Evolutionary conservation across 2,797 vertebrate species (phyloP).

Genomic region (Danio albolineatus): DNA sequence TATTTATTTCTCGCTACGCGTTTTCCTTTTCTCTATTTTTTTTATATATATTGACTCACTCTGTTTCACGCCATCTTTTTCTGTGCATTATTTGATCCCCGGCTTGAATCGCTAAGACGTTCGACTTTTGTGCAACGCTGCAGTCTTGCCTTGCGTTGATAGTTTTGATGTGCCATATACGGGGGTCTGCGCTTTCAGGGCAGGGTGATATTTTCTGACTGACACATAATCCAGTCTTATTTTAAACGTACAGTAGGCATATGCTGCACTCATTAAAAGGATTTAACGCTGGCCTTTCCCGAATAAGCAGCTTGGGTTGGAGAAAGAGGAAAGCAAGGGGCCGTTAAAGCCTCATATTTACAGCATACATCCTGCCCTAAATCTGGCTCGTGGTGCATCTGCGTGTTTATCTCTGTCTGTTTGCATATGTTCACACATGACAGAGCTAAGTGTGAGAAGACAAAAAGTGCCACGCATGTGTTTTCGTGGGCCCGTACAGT

Average conservation of each 20-base stretch:
- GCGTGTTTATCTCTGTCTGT: constrained; percentile 40
- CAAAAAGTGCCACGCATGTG: constrained; percentile 18
- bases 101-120: constrained; percentile 3
- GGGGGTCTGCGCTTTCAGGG: constrained; percentile 41
- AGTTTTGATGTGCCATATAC: constrained; percentile 26
- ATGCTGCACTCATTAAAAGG: constrained; percentile 61
- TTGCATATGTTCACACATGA: constrained; percentile 46
- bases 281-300: constrained; percentile 57
- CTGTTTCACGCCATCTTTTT: constrained; percentile 16
- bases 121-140: neutral
- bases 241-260: constrained; percentile 58
- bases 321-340: constrained; percentile 37
- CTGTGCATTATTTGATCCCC: constrained; percentile 16
- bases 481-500: constrained; percentile 20
- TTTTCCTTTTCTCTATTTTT: neutral
- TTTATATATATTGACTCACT: neutral
- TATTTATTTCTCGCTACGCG: neutral
- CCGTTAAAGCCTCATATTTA: constrained; percentile 57
- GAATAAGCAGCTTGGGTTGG: constrained; percentile 58
- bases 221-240: constrained; percentile 62
- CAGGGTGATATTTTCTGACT: constrained; percentile 48
- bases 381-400: constrained; percentile 28
- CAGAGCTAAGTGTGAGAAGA: constrained; percentile 9
- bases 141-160: constrained; percentile 20
- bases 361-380: constrained; percentile 55